A percentile compares a stretch with the other conserved stretches of the same genome.
Conservation (phyloP, 2,888 invertebrate genomes). For the Enoplolaimus lenunculus region DNA sequence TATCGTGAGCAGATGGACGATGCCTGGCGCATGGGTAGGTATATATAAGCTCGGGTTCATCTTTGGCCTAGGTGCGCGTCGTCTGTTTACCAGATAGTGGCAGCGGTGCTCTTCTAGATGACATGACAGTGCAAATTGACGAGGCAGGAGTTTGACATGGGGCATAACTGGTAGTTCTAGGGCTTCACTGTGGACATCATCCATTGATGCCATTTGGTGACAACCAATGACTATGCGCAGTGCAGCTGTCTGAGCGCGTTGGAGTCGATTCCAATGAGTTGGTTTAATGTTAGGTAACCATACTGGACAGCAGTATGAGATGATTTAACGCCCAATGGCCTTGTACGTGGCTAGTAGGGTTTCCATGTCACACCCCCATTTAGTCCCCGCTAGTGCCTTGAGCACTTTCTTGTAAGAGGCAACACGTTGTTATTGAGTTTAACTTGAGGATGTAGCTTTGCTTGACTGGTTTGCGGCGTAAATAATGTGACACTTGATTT, state of each 20-base stretch:
- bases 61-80: neutral
- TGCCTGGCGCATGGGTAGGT: neutral
- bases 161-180: neutral
- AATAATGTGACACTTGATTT: neutral
- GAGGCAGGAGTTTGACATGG: neutral
- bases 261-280: neutral
- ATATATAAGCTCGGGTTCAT: neutral
- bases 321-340: neutral
- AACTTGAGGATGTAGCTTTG: constrained; percentile 3
- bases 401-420: neutral
- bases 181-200: constrained; percentile 1
- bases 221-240: neutral
- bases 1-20: constrained; percentile 3
- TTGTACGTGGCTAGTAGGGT: neutral
- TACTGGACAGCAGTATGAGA: constrained; percentile 1
- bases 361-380: constrained; percentile 1
- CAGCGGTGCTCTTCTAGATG: neutral
- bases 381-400: neutral
- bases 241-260: neutral
- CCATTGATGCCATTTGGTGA: neutral
- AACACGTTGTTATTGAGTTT: constrained; percentile 3
- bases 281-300: neutral
- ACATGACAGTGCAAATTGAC: constrained; percentile 1
- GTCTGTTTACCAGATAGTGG: neutral
- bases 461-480: neutral